Evolutionary conservation across 1,140 invertebrate genomes (phyloP).

Genomic region (Glomeris maerens): DNA sequence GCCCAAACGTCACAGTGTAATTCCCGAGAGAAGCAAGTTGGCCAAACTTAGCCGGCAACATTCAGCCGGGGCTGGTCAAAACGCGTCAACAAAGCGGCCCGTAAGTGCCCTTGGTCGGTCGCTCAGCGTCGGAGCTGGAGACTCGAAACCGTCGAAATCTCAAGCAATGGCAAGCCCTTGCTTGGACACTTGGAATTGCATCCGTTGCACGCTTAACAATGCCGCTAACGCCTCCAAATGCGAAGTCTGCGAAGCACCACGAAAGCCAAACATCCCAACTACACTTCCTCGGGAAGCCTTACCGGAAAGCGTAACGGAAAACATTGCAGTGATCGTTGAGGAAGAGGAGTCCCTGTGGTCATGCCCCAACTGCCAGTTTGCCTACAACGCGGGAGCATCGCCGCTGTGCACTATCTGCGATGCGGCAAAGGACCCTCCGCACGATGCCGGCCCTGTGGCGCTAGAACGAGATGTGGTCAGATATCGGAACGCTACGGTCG

Average conservation of each 20-base stretch:
- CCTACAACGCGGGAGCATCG: constrained; percentile 65
- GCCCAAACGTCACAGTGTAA: constrained; percentile 38
- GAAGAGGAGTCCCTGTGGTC: constrained; percentile 53
- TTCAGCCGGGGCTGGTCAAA: constrained; percentile 34
- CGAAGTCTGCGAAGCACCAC: constrained; percentile 46
- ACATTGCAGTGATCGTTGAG: constrained; percentile 1
- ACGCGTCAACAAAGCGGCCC: constrained; percentile 20
- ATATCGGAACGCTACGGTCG: too few species aligned
- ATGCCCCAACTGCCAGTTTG: constrained; percentile 69
- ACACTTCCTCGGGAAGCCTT: constrained; percentile 22
- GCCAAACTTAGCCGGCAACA: constrained; percentile 40
- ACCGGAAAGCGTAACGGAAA: background rate
- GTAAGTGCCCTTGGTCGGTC: too few species aligned
- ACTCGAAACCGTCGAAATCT: constrained; percentile 23
- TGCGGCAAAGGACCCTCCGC: constrained; percentile 37
- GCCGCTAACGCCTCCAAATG: constrained; percentile 36
- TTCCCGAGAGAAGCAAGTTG: constrained; percentile 45
- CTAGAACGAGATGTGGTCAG: too few species aligned
- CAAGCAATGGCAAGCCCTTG: constrained; percentile 26
- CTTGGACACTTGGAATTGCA: constrained; percentile 39
- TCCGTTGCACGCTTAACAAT: constrained; percentile 43
- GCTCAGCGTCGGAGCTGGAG: too few species aligned
- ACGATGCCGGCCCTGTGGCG: too few species aligned
- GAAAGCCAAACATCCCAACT: constrained; percentile 21
- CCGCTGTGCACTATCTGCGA: constrained; percentile 65